Evolutionary conservation across 2,797 vertebrate species (phyloP), one percentile per base, ranked within the genome.

Genomic region (Selene dorsalis): DNA sequence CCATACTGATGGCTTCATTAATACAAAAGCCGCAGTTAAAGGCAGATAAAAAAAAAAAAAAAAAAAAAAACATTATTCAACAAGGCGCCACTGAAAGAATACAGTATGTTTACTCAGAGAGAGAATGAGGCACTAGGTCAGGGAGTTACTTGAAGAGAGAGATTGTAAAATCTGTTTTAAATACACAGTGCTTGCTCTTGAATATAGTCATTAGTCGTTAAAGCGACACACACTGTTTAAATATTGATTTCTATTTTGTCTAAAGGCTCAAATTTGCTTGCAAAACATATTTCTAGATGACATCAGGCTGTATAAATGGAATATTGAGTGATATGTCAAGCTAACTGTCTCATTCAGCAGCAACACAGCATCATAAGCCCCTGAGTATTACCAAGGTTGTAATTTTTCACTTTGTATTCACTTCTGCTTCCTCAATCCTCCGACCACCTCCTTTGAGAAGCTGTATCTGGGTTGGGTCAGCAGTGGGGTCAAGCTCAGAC

Each of bases 391-490:
- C 18, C 69, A 70, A 75, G 72, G 78, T 73, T 84, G 45, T 56
- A 17, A 56, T 80, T 77, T 48, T n/a, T 68, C 70, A 69, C 22
- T 62, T 63, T 45, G 61, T 52, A 45, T 64, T 38, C 9, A 8
- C 38, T 14, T 41, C 32, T 12, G n/a, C 45, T 55, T 64, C 41
- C 66, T 62, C 16, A 9, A 20, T 64, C 48, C 70, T 72, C 22
- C 0, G 3, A 63, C 65, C 60, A 22, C 24, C 28, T 62, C 32
- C 65, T 60, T 47, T 35, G 55, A 65, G 73, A 63, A 72, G 69
- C 61, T 82, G 39, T 62, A 61, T 86, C 60, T 79, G 57, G 57
- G 68, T 64, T 45, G 28, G 77, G 75, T 84, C 62, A 72, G 22
- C 7, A 5, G 17, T 10, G 59, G 58, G 82, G 83, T 84, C 84